phyloP scores from a whole-genome alignment of 2,888 invertebrate genomes.

The Operophtera brumata region DNA sequence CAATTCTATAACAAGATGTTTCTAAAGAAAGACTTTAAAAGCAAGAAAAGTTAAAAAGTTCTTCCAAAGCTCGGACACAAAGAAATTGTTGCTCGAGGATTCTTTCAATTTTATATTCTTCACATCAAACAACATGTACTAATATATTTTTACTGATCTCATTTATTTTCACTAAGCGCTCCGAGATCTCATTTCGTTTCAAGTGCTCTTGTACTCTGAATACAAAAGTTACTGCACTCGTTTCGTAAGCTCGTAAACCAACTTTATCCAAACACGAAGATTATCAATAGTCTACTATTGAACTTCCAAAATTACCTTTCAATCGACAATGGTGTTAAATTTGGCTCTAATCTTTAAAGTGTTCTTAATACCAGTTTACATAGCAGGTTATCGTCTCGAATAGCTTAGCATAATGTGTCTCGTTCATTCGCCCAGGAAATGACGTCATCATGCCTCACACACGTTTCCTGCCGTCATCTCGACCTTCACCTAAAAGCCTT shows the following conservation, averaged over 20 bases:
- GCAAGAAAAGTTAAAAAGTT: background rate
- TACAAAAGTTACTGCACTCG: slow-evolving; percentile 9
- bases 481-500: slow-evolving; percentile 71
- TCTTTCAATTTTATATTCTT: slow-evolving; percentile 12
- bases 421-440: slow-evolving; percentile 66
- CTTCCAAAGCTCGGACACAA: slow-evolving; percentile 8
- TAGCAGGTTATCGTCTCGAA: slow-evolving; percentile 55
- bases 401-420: slow-evolving; percentile 47
- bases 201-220: slow-evolving; percentile 5
- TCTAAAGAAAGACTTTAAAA: background rate
- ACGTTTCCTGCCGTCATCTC: slow-evolving; percentile 60
- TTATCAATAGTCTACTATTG: slow-evolving; percentile 32
- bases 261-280: slow-evolving; percentile 21
- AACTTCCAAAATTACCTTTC: slow-evolving; percentile 35
- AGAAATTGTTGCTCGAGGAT: slow-evolving; percentile 7
- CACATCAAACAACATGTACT: background rate
- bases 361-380: slow-evolving; percentile 52
- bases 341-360: slow-evolving; percentile 46
- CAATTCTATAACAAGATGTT: background rate
- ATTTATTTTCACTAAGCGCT: slow-evolving; percentile 14
- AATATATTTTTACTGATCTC: slow-evolving; percentile 6
- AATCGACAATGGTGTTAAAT: slow-evolving; percentile 40
- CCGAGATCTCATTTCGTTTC: slow-evolving; percentile 4
- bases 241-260: slow-evolving; percentile 24
- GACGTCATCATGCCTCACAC: slow-evolving; percentile 64